Base-by-base conservation (phyloP, 2,888 invertebrate species). In the Plagodis dolabraria region DNA sequence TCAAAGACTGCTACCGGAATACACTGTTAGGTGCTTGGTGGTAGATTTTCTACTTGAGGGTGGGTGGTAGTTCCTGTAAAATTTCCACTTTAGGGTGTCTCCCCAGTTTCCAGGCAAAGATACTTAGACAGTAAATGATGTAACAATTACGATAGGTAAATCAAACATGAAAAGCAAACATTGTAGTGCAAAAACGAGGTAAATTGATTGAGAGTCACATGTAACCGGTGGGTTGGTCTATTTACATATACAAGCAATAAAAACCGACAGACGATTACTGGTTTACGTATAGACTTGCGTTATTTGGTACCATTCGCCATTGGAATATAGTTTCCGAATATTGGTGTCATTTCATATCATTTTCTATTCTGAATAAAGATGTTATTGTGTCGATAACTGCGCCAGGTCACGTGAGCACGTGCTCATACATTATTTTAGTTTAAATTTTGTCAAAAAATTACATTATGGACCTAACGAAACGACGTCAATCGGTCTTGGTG, bases 381-480 rank as follows among this genome's bases (percentile, higher is more conserved):
- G 61, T 73, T 64, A 60, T 52, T 57, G 68, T 59, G 56, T 58
- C 44, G 65, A 57, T 69, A 70, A 76, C 69, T 69, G 71, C 59
- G 33, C 44, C 60, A 55, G 67, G 71, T 77, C 76, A 76, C 74
- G 76, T 49, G 47, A 76, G 73, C 71, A 69, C 72, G 72, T 72
- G 72, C 70, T 53, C 51, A 22, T 52, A 38, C 12, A 42, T 11
- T 49, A 11, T 45, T 47, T 0, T 44, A 8, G 36, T 38, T 46
- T 47, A 33, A 42, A 51, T 62, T 64, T 53, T 47, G 50, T 57
- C 47, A 58, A 57, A 57, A 62, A 66, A 55, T 49, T 45, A 33
- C 52, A 53, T 61, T 54, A 53, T 61, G 34, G 11, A 33, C n/a
- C n/a, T n/a, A n/a, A 8, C 34, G 55, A 49, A n/a, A 22, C 53